phyloP scores from a whole-genome alignment of 2,113 vertebrate genomes.

The Origma solitaria region DNA sequence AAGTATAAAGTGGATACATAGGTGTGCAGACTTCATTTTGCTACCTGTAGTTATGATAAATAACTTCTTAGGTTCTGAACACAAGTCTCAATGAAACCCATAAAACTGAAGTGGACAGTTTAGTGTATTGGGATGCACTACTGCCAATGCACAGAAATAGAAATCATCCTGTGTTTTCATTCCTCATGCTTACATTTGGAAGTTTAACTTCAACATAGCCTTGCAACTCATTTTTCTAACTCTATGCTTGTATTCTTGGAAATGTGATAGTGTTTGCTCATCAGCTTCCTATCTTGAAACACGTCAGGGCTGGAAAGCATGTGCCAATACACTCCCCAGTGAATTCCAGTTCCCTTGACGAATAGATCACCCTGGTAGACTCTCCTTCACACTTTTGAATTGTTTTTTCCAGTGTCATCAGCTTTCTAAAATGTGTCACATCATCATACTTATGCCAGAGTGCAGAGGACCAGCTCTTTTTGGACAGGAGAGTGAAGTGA shows the following conservation, averaged over 20 bases:
- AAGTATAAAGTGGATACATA: neutral
- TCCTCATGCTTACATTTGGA: neutral
- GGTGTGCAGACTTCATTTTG: neutral
- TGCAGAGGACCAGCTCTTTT: neutral
- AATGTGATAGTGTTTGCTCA: neutral
- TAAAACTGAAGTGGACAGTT: neutral
- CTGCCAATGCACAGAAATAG: neutral
- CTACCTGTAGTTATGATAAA: neutral
- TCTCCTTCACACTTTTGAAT: neutral
- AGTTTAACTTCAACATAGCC: neutral
- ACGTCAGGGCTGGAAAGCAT: neutral
- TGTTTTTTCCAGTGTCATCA: slow-evolving; percentile 12
- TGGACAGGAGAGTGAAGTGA: neutral
- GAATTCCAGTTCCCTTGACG: neutral
- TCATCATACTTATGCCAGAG: neutral
- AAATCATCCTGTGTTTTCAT: neutral
- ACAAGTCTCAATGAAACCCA: neutral
- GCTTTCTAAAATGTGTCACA: slow-evolving; percentile 2
- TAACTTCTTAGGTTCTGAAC: neutral
- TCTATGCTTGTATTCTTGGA: neutral
- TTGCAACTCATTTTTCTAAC: neutral
- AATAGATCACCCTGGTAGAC: neutral
- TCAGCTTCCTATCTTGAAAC: slow-evolving; percentile 18
- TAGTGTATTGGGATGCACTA: neutral
- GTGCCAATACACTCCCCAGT: neutral